Percentiles rank a stretch among this genome's conserved stretches.
These are phyloP conservation scores for Danio kyathit DNA, from an alignment of 2,797 vertebrate species.

Conservation along the genomic window DNA sequence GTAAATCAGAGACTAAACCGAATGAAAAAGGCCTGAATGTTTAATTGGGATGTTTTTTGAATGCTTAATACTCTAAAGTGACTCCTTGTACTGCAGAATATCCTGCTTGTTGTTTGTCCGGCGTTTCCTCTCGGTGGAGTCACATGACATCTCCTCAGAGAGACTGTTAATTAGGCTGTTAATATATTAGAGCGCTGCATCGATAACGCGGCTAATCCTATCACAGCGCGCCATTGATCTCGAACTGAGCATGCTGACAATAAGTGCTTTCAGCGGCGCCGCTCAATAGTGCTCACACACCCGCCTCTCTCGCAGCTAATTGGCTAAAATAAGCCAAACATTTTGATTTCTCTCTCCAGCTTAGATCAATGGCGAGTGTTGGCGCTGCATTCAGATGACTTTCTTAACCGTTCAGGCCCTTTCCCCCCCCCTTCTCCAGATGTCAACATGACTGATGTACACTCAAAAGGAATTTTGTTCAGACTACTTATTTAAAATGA, in stretches of 20 bases:
- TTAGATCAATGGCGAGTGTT: slow-evolving; percentile 89
- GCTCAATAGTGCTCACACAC: slow-evolving; percentile 91
- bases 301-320: slow-evolving; percentile 91
- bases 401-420: slow-evolving; percentile 78
- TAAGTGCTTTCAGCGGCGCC: slow-evolving; percentile 89
- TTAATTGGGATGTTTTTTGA: too few species aligned
- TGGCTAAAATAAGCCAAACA: slow-evolving; percentile 97
- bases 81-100: too few species aligned
- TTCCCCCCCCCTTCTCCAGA: slow-evolving; percentile 46
- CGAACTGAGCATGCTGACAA: slow-evolving; percentile 84
- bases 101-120: too few species aligned
- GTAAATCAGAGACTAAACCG: too few species aligned
- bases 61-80: too few species aligned
- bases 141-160: slow-evolving; percentile 69
- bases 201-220: slow-evolving; percentile 96
- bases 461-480: too few species aligned
- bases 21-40: too few species aligned
- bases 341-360: slow-evolving; percentile 90
- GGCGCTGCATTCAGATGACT: slow-evolving; percentile 89
- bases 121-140: slow-evolving; percentile 8
- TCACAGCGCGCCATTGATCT: slow-evolving; percentile 92
- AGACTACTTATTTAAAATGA: too few species aligned
- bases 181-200: slow-evolving; percentile 96
- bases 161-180: slow-evolving; percentile 92
- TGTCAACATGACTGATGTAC: background rate